phyloP scores from a whole-genome alignment of 92 coral and sea anemone species.

The Phenganax stokvisi region DNA sequence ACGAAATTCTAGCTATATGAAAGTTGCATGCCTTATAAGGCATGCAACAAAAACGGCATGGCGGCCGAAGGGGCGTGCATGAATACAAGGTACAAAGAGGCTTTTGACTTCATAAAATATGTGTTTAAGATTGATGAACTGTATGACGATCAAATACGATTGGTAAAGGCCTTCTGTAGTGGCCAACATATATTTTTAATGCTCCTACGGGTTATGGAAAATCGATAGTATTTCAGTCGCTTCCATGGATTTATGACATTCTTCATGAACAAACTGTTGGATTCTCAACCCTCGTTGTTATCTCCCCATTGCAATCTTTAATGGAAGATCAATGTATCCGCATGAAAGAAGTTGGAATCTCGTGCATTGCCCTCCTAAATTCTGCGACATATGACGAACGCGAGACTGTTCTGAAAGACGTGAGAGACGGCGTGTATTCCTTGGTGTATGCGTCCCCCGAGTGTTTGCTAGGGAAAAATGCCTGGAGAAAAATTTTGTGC shows the following conservation, averaged over 20 bases:
- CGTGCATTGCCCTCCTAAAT: constrained; percentile 3
- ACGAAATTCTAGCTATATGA: too few relatives aligned
- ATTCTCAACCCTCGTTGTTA: background rate
- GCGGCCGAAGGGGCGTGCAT: background rate
- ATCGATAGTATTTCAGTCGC: constrained; percentile 7
- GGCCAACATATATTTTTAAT: constrained; percentile 8
- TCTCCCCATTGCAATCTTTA: constrained; percentile 6
- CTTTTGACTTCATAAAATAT: background rate
- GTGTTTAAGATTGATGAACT: background rate
- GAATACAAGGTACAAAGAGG: background rate
- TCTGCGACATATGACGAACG: background rate
- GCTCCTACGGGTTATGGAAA: constrained; percentile 19
- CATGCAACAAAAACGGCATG: too few relatives aligned
- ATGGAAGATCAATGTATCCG: constrained; percentile 28
- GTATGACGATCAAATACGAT: background rate
- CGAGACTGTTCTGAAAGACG: background rate
- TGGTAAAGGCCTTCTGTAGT: background rate
- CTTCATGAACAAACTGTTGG: constrained; percentile 7
- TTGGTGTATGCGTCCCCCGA: constrained; percentile 21
- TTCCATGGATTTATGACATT: constrained; percentile 9
- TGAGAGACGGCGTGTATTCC: constrained; percentile 23
- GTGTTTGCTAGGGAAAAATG: constrained; percentile 21
- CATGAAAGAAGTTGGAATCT: constrained; percentile 19
- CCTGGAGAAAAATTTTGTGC: constrained; percentile 32
- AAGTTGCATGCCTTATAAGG: too few relatives aligned